Conservation (phyloP, 2,797 vertebrate genomes). For the Octomys mimax region DNA sequence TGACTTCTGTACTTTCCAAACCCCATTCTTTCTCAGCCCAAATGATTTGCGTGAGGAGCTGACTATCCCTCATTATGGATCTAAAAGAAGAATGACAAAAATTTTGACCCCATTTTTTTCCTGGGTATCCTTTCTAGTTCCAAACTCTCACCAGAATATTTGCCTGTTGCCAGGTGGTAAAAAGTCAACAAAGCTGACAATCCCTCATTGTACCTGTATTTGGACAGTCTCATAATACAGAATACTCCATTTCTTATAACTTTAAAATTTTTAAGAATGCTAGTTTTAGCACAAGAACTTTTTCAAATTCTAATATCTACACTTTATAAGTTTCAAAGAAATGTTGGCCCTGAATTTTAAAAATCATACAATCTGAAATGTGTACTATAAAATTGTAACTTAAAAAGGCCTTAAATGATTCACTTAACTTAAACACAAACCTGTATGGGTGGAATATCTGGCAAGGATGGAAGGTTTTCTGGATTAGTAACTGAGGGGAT, state of each 20-base stretch:
- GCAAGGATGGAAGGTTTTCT: constrained; percentile 98
- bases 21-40: background rate
- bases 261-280: constrained; percentile 6
- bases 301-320: constrained; percentile 11
- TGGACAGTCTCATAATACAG: background rate
- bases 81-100: constrained; percentile 31
- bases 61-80: background rate
- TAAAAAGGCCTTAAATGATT: constrained; percentile 22
- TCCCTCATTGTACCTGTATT: background rate
- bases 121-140: background rate
- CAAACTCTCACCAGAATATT: background rate
- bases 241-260: background rate
- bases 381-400: background rate
- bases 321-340: constrained; percentile 1
- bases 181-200: constrained; percentile 43
- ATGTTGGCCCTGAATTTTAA: background rate
- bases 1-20: background rate
- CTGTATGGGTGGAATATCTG: constrained; percentile 99
- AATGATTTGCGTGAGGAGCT: background rate
- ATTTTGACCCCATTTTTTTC: background rate
- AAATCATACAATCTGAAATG: constrained; percentile 11
- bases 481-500: constrained; percentile 99
- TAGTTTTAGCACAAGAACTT: constrained; percentile 25
- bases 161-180: background rate
- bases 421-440: constrained; percentile 87